These are phyloP conservation scores for Heliopora coerulea DNA, from an alignment of 92 coral and sea anemone genomes.

Conservation along the genomic window DNA sequence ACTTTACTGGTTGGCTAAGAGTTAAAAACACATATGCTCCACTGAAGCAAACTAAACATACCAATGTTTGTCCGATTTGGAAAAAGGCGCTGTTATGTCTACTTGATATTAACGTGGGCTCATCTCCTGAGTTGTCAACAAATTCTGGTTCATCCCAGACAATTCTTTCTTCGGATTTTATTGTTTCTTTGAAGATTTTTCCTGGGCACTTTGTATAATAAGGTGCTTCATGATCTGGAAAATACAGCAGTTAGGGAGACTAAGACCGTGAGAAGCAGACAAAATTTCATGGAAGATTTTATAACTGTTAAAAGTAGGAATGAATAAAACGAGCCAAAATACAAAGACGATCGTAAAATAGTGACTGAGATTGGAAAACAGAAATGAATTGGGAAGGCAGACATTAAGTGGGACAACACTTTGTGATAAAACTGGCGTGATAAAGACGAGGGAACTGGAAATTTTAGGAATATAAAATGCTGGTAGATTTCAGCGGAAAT, in stretches of 20 bases:
- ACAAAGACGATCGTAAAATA: background rate
- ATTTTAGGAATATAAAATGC: too few species aligned
- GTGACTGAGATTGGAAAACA: background rate
- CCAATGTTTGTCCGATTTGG: slow-evolving; percentile 55
- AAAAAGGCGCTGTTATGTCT: slow-evolving; percentile 48
- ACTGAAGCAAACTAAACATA: too few species aligned
- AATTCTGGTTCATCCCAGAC: slow-evolving; percentile 68
- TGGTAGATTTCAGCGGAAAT: too few species aligned
- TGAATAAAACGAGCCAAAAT: background rate
- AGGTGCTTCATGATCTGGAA: slow-evolving; percentile 79
- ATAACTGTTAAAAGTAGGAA: too few species aligned
- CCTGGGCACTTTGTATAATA: slow-evolving; percentile 73
- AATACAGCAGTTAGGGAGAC: too few species aligned
- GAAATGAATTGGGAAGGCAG: background rate
- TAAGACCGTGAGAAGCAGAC: too few species aligned
- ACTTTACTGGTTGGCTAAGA: too few species aligned
- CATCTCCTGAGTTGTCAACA: slow-evolving; percentile 73
- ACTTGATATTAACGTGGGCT: slow-evolving; percentile 47
- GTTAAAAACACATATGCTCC: too few species aligned
- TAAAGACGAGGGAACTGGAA: too few species aligned
- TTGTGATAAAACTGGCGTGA: too few species aligned
- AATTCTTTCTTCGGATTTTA: slow-evolving; percentile 35
- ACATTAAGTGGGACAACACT: too few species aligned
- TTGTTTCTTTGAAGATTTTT: slow-evolving; percentile 56
- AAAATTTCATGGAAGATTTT: too few species aligned